Conservation (phyloP, 2,888 invertebrate genomes). For the Rhagonycha fulva region DNA sequence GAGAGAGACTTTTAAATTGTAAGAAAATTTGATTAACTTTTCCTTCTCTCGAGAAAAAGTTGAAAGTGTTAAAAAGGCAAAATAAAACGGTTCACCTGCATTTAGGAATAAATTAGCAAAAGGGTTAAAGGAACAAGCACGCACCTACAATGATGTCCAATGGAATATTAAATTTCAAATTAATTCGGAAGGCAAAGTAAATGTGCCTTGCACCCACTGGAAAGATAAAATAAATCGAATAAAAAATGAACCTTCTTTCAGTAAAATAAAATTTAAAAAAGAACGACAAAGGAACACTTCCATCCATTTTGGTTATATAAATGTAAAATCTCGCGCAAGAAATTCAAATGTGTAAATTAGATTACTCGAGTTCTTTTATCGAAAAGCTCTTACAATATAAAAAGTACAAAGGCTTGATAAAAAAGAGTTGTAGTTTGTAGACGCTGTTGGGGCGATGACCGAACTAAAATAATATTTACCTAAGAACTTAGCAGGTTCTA, state of each 20-base stretch:
- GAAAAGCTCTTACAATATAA: conserved; percentile 51
- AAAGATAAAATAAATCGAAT: conserved; percentile 49
- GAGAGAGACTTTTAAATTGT: background rate
- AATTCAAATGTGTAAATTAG: conserved; percentile 56
- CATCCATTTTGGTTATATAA: conserved; percentile 53
- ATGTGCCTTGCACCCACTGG: conserved; percentile 25
- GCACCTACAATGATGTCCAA: conserved; percentile 21
- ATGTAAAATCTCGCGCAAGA: conserved; percentile 52
- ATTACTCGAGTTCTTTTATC: conserved; percentile 54
- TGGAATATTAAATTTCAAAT: conserved; percentile 31
- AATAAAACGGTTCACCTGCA: conserved; percentile 13
- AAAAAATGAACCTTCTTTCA: conserved; percentile 45
- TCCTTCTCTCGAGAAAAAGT: background rate
- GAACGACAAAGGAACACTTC: conserved; percentile 52
- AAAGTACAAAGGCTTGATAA: conserved; percentile 47
- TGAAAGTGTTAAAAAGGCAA: conserved; percentile 31
- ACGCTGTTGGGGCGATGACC: conserved; percentile 33
- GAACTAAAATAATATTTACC: conserved; percentile 43
- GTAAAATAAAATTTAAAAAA: conserved; percentile 50
- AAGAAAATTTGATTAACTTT: background rate
- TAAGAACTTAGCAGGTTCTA: conserved; percentile 43
- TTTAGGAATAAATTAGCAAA: conserved; percentile 23
- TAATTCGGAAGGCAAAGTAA: conserved; percentile 29
- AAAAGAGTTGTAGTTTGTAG: conserved; percentile 45
- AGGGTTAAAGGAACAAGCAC: conserved; percentile 23